Evolutionary conservation across 2,113 vertebrate genomes (phyloP).

Genomic region (Polyodon spathula): DNA sequence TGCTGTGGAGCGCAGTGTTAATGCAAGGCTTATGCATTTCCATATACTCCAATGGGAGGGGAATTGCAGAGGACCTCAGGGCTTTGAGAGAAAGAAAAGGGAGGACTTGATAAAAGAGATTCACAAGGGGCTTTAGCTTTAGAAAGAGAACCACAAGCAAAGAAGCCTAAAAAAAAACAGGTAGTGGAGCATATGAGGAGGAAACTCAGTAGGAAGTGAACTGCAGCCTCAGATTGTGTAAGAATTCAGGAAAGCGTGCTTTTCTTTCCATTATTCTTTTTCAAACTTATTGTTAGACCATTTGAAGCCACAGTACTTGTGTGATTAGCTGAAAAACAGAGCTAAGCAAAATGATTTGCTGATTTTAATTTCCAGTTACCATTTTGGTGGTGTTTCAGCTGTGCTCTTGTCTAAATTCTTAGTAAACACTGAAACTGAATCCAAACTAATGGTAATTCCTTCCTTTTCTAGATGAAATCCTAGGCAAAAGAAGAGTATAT

Average conservation of each 20-base stretch:
- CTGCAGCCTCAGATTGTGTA: conserved; percentile 26
- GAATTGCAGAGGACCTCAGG: conserved; percentile 48
- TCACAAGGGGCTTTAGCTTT: conserved; percentile 17
- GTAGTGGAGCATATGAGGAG: conserved; percentile 47
- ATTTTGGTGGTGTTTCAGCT: no score
- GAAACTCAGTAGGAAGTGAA: conserved; percentile 56
- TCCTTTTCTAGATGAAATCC: conserved; percentile 65
- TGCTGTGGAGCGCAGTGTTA: conserved; percentile 42
- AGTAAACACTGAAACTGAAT: neutral
- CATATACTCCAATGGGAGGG: conserved; percentile 38
- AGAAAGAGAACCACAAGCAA: conserved; percentile 18
- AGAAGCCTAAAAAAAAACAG: conserved; percentile 45
- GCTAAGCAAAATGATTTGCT: no score
- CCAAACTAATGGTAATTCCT: neutral
- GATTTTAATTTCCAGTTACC: no score
- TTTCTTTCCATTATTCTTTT: conserved; percentile 22
- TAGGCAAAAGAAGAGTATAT: conserved; percentile 84
- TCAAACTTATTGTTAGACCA: neutral
- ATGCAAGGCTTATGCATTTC: conserved; percentile 47
- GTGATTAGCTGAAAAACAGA: no score
- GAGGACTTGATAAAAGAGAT: conserved; percentile 31
- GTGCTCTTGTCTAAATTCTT: no score
- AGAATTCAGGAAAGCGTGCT: neutral
- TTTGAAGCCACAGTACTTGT: neutral
- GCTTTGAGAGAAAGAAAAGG: conserved; percentile 33